These are phyloP conservation scores for Amaurobius ferox DNA, from an alignment of 2,888 invertebrate genomes.

Conservation along the genomic window DNA sequence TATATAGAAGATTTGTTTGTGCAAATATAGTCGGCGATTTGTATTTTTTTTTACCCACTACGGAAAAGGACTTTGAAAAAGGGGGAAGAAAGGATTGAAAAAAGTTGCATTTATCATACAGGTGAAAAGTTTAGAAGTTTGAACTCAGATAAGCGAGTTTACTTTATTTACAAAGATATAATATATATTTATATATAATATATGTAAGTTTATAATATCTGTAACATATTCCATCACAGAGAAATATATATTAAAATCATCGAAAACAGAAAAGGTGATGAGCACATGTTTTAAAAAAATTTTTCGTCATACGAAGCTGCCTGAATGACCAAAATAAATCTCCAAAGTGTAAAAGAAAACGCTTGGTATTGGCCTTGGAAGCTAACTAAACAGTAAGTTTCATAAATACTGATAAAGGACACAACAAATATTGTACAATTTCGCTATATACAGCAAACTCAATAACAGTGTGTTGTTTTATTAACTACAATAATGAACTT, in stretches of 20 bases:
- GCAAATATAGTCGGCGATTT: slow-evolving; percentile 64
- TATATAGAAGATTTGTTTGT: slow-evolving; percentile 63
- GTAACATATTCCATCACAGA: slow-evolving; percentile 69
- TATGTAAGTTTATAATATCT: slow-evolving; percentile 71
- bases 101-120: slow-evolving; percentile 65
- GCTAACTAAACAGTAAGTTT: slow-evolving; percentile 6
- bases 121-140: slow-evolving; percentile 61
- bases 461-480: neutral
- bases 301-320: slow-evolving; percentile 24
- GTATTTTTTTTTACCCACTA: slow-evolving; percentile 29
- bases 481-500: slow-evolving; percentile 3
- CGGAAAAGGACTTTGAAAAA: slow-evolving; percentile 50
- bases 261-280: slow-evolving; percentile 31
- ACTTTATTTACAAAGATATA: slow-evolving; percentile 61
- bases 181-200: slow-evolving; percentile 66
- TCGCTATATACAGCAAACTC: slow-evolving; percentile 10
- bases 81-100: slow-evolving; percentile 39
- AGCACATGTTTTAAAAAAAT: slow-evolving; percentile 27
- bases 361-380: neutral
- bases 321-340: slow-evolving; percentile 3
- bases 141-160: slow-evolving; percentile 39
- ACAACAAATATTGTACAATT: slow-evolving; percentile 16
- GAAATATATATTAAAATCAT: slow-evolving; percentile 63
- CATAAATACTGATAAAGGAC: slow-evolving; percentile 11
- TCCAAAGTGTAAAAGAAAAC: slow-evolving; percentile 12